phyloP scores from a whole-genome alignment of 2,888 invertebrate genomes.

The Darwinula stevensoni region DNA sequence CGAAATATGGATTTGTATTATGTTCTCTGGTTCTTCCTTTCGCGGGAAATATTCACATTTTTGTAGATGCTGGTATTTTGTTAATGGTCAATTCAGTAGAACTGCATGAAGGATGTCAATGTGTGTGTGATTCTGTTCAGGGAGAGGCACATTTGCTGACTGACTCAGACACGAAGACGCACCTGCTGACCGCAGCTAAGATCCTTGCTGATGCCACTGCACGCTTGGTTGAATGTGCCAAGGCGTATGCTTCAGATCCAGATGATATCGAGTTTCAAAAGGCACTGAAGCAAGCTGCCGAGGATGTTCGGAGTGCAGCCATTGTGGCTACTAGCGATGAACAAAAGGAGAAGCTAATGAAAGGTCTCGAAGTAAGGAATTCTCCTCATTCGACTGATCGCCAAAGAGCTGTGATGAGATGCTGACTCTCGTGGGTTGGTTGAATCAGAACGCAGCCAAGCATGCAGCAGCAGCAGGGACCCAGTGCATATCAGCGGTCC shows the following conservation, averaged over 20 bases:
- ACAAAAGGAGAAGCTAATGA: constrained; percentile 36
- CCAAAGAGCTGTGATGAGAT: no score
- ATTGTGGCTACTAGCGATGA: constrained; percentile 62
- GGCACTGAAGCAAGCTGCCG: constrained; percentile 57
- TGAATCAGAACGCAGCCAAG: constrained; percentile 30
- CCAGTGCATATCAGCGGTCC: constrained; percentile 64
- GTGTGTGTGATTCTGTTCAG: no score
- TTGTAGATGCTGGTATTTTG: no score
- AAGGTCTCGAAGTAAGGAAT: constrained; percentile 26
- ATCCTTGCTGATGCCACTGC: constrained; percentile 80
- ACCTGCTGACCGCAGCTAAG: constrained; percentile 77
- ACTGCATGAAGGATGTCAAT: no score
- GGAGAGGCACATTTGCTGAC: constrained; percentile 67
- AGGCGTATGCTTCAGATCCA: constrained; percentile 59
- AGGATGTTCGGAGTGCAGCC: constrained; percentile 58
- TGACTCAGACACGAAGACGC: constrained; percentile 59
- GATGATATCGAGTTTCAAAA: constrained; percentile 56
- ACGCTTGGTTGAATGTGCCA: constrained; percentile 80
- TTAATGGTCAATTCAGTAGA: no score
- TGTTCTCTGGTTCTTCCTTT: no score
- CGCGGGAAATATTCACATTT: no score
- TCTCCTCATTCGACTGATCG: no score
- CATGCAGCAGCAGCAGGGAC: constrained; percentile 64
- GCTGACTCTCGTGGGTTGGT: no score
- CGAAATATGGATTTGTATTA: no score